Base-by-base conservation (phyloP, 2,113 vertebrate species). In the Steatornis caripensis region DNA sequence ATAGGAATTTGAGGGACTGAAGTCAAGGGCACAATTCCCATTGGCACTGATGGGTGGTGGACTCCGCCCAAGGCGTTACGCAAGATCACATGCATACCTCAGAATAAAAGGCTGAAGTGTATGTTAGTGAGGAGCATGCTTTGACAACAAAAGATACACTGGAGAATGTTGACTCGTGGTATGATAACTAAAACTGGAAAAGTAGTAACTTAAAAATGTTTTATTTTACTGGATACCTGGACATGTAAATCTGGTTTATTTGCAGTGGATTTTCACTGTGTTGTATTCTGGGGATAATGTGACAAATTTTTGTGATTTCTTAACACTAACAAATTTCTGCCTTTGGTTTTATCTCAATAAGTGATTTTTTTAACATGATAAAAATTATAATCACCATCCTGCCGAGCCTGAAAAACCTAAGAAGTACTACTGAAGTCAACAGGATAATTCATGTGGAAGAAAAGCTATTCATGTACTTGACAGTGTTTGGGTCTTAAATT, bases 11-110 rank as follows among this genome's bases (percentile, higher is more conserved):
- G 61, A 83, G 43, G 14, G 22, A 34, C 24, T 57, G 32, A 85
- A 85, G 51, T 57, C 60, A 74, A 36, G 20, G 45, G 11, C 17
- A 46, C 7, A 68, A 2, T 68, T n/a, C 13, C 6, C n/a, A 16
- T 32, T 76, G 82, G 27, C 14, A 41, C 12, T 17, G 23, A 48
- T 34, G 8, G 21, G 15, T 46, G 19, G 46, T 41, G 15, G 37
- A 71, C 30, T 64, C 49, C 14, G 54, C 5, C 30, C 0, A 0
- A 34, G 19, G 43, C 1, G 0, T 60, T 69, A 77, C 0, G 2
- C 18, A 34, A 81, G 14, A 53, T 45, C 23, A 62, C 17, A 19
- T 10, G 10, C 54, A 53, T n/a, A 32, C 26, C 62, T 87, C 41
- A 77, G 49, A 74, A 66, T 79, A 27, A 89, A 62, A 58, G 37